Evolutionary conservation across 2,797 vertebrate genomes (phyloP), one percentile per base, ranked within the genome.

Genomic region (Gephyroberyx darwinii): DNA sequence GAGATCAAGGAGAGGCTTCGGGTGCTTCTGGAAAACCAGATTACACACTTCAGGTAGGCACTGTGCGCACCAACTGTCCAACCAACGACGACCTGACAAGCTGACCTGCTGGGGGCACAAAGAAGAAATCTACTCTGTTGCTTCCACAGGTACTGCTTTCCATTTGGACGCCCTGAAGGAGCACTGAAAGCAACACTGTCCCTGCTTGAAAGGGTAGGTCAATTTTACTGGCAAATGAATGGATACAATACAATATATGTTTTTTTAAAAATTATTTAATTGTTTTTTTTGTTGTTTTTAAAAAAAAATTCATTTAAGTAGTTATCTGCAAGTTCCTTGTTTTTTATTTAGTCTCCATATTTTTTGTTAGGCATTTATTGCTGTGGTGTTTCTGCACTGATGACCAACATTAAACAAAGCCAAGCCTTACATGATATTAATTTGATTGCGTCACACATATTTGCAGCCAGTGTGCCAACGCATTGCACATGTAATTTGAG

Each of bases 81-180:
- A 8, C 37, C 37, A 63, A 51, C 14, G 1, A 4, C 22, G 2
- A 41, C 16, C 33, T 26, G 37, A 72, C 17, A n/a, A 59, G 0
- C 19, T 1, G 1, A 13, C 35, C 55, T 50, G 8, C 16, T 50
- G 1, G 30, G 10, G 13, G 14, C 57, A 48, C 0, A 17, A 56
- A 16, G 55, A 5, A 57, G 26, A 60, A 68, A 48, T 12, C 2
- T 0, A 9, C 8, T 33, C 0, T 52, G 17, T 54, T 52, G 14
- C 16, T 61, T 74, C 30, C 33, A 47, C 61, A 99, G 98, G 91
- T 99, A 99, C 89, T 99, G 98, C 90, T 99, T 99, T 90, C 98
- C 98, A 16, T 99, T 99, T 90, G 98, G 98, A 86, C 95, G 98
- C 61, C 98, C 98, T 31, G 98, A 99, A 89, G 98, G 97, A 67